Conservation (phyloP, 1,140 invertebrate species). For the Trichonephila clavipes region DNA sequence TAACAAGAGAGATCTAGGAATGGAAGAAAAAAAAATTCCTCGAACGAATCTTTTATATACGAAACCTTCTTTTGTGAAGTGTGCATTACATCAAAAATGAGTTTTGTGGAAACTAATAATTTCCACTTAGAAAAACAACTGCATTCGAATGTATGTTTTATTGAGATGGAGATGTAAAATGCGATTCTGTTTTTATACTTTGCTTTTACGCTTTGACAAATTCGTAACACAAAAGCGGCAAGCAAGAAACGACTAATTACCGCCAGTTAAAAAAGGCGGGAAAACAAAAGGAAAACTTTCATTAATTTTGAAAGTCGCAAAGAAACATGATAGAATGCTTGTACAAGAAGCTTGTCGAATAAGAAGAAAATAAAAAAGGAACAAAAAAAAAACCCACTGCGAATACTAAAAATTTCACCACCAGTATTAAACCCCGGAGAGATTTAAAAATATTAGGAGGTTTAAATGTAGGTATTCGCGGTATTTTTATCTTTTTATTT, state of each 20-base stretch:
- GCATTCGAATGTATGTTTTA: constrained; percentile 2
- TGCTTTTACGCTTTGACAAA: background rate
- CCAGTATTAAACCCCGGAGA: background rate
- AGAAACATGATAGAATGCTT: background rate
- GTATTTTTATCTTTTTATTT: constrained; percentile 36
- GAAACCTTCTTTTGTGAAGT: constrained; percentile 4
- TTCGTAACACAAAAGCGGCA: background rate
- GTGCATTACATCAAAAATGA: constrained; percentile 4
- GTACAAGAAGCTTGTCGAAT: constrained; percentile 11
- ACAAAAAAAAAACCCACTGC: background rate
- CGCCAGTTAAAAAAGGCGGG: background rate
- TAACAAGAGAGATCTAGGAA: background rate
- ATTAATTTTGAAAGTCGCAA: constrained; percentile 15
- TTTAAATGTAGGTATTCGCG: constrained; percentile 23
- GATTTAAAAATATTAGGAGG: constrained; percentile 32
- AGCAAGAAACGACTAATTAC: constrained; percentile 28
- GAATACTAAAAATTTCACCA: constrained; percentile 35
- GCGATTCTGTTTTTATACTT: background rate
- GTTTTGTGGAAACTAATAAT: background rate
- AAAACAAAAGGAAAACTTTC: constrained; percentile 41
- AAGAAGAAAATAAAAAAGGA: background rate
- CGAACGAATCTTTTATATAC: constrained; percentile 18
- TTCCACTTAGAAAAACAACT: constrained; percentile 7
- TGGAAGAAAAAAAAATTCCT: background rate
- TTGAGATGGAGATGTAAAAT: background rate